Conservation (phyloP, 1,140 invertebrate genomes). For the Drosophila biarmipes region DNA sequence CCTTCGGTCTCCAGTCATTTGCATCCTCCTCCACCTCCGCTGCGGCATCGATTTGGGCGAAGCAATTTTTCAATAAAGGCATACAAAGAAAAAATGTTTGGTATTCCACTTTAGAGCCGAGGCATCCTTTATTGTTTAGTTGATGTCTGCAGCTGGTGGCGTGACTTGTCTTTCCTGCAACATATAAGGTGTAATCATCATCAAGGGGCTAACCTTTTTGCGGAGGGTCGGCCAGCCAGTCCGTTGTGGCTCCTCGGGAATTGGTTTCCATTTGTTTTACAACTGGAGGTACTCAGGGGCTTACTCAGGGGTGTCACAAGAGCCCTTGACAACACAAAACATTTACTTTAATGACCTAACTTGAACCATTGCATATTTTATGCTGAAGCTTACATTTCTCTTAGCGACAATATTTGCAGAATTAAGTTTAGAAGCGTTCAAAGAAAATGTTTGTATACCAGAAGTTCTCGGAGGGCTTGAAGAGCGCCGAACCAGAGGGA, state of each 20-base stretch:
- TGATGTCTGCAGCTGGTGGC: constrained; percentile 32
- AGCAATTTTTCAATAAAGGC: constrained; percentile 51
- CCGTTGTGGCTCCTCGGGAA: constrained; percentile 10
- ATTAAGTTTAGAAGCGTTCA: background rate
- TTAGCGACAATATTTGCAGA: background rate
- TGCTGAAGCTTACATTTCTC: no score
- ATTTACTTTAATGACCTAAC: constrained; percentile 6
- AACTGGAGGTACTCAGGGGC: no score
- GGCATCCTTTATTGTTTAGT: constrained; percentile 40
- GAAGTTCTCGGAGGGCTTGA: background rate
- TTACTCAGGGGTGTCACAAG: constrained; percentile 1
- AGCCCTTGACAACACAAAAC: constrained; percentile 6
- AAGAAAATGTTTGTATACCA: no score
- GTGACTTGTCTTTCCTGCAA: constrained; percentile 14
- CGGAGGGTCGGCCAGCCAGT: constrained; percentile 11
- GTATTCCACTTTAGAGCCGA: constrained; percentile 34
- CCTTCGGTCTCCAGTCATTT: constrained; percentile 25
- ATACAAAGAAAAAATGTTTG: constrained; percentile 47
- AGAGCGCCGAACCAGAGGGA: background rate
- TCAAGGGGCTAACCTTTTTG: constrained; percentile 27
- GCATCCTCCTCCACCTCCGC: constrained; percentile 18
- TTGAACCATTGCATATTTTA: background rate
- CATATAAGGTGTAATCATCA: constrained; percentile 47
- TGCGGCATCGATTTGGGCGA: constrained; percentile 44
- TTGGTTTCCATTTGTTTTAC: constrained; percentile 15